Conservation (phyloP, 2,113 vertebrate species). For the Neoarius graeffei region DNA sequence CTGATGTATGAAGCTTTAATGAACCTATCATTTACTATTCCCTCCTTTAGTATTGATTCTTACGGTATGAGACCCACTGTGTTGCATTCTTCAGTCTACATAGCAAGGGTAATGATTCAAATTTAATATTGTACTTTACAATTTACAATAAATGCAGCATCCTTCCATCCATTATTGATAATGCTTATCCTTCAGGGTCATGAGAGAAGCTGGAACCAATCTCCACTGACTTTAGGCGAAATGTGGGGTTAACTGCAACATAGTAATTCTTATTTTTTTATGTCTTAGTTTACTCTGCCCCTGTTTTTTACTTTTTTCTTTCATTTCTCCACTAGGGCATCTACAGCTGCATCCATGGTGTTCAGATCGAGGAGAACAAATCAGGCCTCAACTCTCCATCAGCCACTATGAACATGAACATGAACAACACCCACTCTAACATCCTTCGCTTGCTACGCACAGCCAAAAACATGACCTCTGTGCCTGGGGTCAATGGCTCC, state of each 20-base stretch:
- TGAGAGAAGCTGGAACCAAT: too few species aligned
- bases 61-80: neutral
- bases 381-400: slow-evolving; percentile 93
- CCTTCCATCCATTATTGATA: too few species aligned
- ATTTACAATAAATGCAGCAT: neutral
- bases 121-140: neutral
- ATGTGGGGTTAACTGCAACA: neutral
- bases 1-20: slow-evolving; percentile 33
- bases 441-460: slow-evolving; percentile 96
- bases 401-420: slow-evolving; percentile 96
- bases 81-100: neutral
- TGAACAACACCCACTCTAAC: slow-evolving; percentile 99
- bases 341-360: slow-evolving; percentile 98
- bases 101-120: neutral
- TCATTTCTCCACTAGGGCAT: slow-evolving; percentile 82
- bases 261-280: slow-evolving; percentile 1
- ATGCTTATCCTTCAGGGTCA: too few species aligned
- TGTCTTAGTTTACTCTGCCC: slow-evolving; percentile 42
- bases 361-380: slow-evolving; percentile 95
- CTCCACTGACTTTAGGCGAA: too few species aligned
- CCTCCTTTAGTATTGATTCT: slow-evolving; percentile 15
- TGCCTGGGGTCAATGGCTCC: slow-evolving; percentile 96
- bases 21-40: slow-evolving; percentile 42
- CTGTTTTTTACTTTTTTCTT: slow-evolving; percentile 51
- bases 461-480: slow-evolving; percentile 97